phyloP scores from a whole-genome alignment of 2,113 vertebrate species.

The Neodon shergylaensis region DNA sequence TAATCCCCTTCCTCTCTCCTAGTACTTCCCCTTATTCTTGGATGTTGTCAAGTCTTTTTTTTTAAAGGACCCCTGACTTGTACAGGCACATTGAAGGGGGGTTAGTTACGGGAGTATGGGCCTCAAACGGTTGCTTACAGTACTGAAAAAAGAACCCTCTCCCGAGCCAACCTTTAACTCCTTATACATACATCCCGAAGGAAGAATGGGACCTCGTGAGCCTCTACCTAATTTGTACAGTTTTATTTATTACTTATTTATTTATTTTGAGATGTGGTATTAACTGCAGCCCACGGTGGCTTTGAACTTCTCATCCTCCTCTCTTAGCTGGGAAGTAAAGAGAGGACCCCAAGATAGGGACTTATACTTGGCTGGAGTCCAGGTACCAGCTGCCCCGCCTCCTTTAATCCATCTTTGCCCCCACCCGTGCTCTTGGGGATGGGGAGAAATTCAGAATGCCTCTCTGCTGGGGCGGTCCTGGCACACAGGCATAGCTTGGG shows the following conservation, averaged over 20 bases:
- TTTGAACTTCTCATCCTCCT: neutral
- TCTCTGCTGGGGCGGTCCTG: neutral
- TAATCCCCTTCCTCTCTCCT: too few relatives aligned
- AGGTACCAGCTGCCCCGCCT: neutral
- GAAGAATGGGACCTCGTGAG: neutral
- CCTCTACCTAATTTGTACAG: neutral
- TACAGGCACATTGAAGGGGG: neutral
- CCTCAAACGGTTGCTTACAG: neutral
- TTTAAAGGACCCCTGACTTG: neutral
- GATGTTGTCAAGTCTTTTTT: neutral
- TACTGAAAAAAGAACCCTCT: neutral
- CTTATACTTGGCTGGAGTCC: neutral
- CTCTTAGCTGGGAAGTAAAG: neutral
- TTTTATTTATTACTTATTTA: neutral
- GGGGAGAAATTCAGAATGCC: neutral
- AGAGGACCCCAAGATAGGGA: neutral
- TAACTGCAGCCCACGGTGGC: neutral
- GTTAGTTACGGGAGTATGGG: neutral
- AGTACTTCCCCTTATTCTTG: neutral
- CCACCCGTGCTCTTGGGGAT: too few relatives aligned
- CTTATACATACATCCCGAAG: neutral
- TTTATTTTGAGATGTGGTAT: neutral
- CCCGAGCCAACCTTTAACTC: neutral
- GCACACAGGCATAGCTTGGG: neutral
- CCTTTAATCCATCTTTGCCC: neutral